Evolutionary conservation across 2,113 vertebrate genomes (phyloP), one percentile per base, ranked within the genome.

Genomic region (Melanocharis versteri): DNA sequence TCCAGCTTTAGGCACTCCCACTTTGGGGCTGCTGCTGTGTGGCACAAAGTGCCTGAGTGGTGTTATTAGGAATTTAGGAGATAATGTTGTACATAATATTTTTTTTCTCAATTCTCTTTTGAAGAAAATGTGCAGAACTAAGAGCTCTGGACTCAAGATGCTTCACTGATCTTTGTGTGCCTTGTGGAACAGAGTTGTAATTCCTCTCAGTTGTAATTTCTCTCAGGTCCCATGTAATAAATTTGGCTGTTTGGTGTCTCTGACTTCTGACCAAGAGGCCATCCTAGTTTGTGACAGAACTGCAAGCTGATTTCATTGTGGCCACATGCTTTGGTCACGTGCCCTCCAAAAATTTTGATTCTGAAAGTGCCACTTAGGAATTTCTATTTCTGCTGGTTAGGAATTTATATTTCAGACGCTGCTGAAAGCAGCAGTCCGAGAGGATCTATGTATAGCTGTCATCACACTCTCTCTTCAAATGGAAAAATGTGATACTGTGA

Each of bases 401-500:
- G 71, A 90, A 61, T 89, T 80, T 50, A 4, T 83, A 90, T 92
- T 96, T 96, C 79, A 90, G 87, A 70, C 31, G 0, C 28, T 86
- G 94, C 93, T 94, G 80, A 88, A 89, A 75, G 10, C 76, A 87
- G 89, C 78, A 87, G 81, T 35, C 81, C 61, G 30, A 84, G 78
- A 82, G 76, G 21, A 54, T 86, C 92, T 93, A 73, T 93, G 48
- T 97, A 92, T 95, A 96, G 86, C 85, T 90, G 24, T 88, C 83
- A 90, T 93, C 72, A 89, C 73, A 72, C 37, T 24, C 61, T 22
- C 68, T 80, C 60, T 95, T 88, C 76, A 94, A 96, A 81, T 78
- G 68, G 65, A 45, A 47, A 56, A 60, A 83, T 83, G 85, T 58
- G 64, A 40, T 75, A 24, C 75, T 88, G 66, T 47, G 87, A 90